A percentile compares a stretch with the other conserved stretches of the same genome.
phyloP scores from a whole-genome alignment of 1,140 invertebrate genomes.

The Bombus breviceps region DNA sequence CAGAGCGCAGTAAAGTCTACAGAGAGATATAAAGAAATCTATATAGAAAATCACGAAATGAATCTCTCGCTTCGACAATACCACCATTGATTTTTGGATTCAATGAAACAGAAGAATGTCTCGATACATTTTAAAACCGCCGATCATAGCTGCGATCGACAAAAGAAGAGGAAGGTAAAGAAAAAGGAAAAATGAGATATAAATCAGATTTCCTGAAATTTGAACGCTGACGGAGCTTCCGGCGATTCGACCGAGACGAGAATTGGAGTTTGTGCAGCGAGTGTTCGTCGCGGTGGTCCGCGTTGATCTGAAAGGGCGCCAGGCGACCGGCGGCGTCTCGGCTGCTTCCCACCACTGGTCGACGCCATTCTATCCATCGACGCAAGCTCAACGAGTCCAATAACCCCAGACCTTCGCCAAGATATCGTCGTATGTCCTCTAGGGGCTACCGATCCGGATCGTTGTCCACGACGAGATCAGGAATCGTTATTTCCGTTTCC shows the following conservation, averaged over 20 bases:
- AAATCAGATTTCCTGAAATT: neutral
- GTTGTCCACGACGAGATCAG: neutral
- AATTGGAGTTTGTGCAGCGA: neutral
- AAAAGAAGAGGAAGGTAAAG: neutral
- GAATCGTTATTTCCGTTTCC: conserved; percentile 27
- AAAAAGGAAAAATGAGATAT: too few relatives aligned
- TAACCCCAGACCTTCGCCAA: conserved; percentile 40
- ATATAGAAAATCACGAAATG: too few relatives aligned
- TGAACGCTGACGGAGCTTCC: neutral
- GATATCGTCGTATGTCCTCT: conserved; percentile 14
- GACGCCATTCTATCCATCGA: conserved; percentile 29
- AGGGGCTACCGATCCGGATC: neutral
- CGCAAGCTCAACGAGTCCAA: conserved; percentile 50
- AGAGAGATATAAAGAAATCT: too few relatives aligned
- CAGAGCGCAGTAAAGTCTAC: too few relatives aligned
- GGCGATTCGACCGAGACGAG: neutral
- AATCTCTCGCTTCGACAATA: too few relatives aligned
- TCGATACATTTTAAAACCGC: too few relatives aligned
- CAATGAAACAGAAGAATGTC: too few relatives aligned
- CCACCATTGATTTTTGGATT: too few relatives aligned
- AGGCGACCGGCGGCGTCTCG: conserved; percentile 34
- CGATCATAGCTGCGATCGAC: neutral
- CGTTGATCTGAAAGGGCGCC: conserved; percentile 54
- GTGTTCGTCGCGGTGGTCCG: conserved; percentile 47
- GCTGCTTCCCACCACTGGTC: conserved; percentile 33